Base-by-base conservation (phyloP, 2,113 vertebrate species). In the Coryphaenoides rupestris region DNA sequence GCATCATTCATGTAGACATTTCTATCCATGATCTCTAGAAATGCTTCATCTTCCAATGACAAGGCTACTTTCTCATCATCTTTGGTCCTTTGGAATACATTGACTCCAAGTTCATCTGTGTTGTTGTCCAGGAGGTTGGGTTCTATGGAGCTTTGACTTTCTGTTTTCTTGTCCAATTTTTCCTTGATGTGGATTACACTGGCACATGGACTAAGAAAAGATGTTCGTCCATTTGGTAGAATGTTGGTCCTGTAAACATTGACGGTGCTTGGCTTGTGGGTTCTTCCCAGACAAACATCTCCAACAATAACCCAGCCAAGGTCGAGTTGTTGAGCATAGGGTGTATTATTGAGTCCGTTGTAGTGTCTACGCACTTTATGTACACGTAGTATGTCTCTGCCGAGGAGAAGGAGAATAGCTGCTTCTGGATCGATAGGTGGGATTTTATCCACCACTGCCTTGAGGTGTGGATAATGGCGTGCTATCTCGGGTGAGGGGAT, bases 201-300 rank as follows among this genome's bases (percentile, higher is more conserved):
- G 3, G 5, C n/a, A n/a, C 19, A 19, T n/a, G 52, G 52, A 54
- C 52, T 19, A 17, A 54, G n/a, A n/a, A 54, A 19, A 9, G 52
- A 54, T 19, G 52, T 7, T 54, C 52, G 1, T 54, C 52, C 52
- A 54, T 54, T 54, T 54, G 15, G 15, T 19, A 54, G 16, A 19
- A 54, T 54, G 52, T 19, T 47, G 46, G 46, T 47, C 46, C 46
- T 47, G 19, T 54, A 54, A n/a, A 54, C 52, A 54, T n/a, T 54
- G 19, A 54, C 19, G 17, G 5, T 47, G 46, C 12, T n/a, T 54
- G 52, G 6, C 52, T 54, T 54, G n/a, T 54, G 52, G 15, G 19
- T n/a, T 54, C n/a, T 17, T n/a, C 19, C 3, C 5, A 19, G n/a
- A 54, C 52, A 54, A 15, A 54, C 19, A 7, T 54, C 52, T 54